phyloP scores from a whole-genome alignment of 2,888 invertebrate genomes.

The Ophonus ardosiacus region DNA sequence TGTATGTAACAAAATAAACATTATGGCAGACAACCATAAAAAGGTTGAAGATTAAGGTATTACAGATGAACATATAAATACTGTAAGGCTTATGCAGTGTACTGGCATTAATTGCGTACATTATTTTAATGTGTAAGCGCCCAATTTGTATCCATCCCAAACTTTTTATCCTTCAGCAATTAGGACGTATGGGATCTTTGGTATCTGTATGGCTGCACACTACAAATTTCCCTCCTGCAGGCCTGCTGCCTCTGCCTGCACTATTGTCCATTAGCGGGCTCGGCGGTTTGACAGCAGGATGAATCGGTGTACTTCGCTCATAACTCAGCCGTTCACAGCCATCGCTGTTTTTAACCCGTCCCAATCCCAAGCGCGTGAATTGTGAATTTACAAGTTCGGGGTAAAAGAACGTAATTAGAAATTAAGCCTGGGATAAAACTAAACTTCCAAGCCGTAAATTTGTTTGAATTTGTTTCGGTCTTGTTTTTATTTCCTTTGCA shows the following conservation, averaged over 20 bases:
- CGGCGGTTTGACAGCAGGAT: conserved; percentile 53
- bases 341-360: conserved; percentile 39
- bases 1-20: too few relatives aligned
- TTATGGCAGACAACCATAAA: too few relatives aligned
- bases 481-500: conserved; percentile 43
- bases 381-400: conserved; percentile 54
- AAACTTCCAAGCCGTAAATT: conserved; percentile 39
- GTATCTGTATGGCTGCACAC: neutral
- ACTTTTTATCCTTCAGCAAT: neutral
- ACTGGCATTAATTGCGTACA: too few relatives aligned
- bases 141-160: neutral
- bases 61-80: too few relatives aligned
- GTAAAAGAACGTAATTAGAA: conserved; percentile 58
- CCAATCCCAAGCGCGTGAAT: conserved; percentile 16
- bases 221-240: conserved; percentile 1
- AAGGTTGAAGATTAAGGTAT: too few relatives aligned
- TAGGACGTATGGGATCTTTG: neutral
- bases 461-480: conserved; percentile 31
- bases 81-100: too few relatives aligned
- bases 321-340: conserved; percentile 45
- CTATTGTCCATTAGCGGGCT: conserved; percentile 56
- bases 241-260: conserved; percentile 2
- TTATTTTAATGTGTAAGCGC: neutral
- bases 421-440: conserved; percentile 60
- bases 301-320: conserved; percentile 55